phyloP scores from a whole-genome alignment of 37 sponge, comb jelly and placozoan species.

The Cliona cf. orientalis region DNA sequence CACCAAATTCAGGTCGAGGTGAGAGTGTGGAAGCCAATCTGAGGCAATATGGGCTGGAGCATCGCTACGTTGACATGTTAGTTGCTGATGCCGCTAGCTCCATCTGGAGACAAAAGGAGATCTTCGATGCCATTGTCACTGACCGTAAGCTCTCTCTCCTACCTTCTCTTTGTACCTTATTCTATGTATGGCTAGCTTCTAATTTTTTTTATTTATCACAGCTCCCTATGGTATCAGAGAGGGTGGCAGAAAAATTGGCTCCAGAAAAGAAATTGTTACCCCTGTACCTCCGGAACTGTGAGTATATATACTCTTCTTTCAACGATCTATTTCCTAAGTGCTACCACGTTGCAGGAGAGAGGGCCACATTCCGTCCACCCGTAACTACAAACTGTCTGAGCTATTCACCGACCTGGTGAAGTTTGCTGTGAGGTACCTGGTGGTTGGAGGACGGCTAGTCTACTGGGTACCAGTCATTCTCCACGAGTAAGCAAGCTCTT shows the following conservation, averaged over 20 bases:
- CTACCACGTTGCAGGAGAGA: constrained; percentile 61
- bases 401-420: constrained; percentile 72
- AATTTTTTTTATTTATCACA: constrained; percentile 9
- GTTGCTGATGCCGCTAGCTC: constrained; percentile 75
- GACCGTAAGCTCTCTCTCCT: constrained; percentile 74
- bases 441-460: constrained; percentile 85
- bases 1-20: constrained; percentile 38
- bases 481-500: constrained; percentile 54
- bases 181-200: not conserved
- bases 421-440: constrained; percentile 77
- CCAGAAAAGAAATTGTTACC: constrained; percentile 7
- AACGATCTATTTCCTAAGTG: not conserved
- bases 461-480: constrained; percentile 84
- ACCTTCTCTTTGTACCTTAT: not conserved
- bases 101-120: constrained; percentile 69
- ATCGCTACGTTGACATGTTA: constrained; percentile 77
- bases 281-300: constrained; percentile 31
- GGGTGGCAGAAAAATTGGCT: constrained; percentile 73
- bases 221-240: constrained; percentile 96
- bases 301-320: not conserved
- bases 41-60: constrained; percentile 78
- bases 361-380: constrained; percentile 42
- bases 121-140: constrained; percentile 93
- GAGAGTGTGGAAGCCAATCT: constrained; percentile 76
- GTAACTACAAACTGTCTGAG: constrained; percentile 72